phyloP scores from a whole-genome alignment of 1,140 invertebrate species.

The Eupristina koningsbergeri region DNA sequence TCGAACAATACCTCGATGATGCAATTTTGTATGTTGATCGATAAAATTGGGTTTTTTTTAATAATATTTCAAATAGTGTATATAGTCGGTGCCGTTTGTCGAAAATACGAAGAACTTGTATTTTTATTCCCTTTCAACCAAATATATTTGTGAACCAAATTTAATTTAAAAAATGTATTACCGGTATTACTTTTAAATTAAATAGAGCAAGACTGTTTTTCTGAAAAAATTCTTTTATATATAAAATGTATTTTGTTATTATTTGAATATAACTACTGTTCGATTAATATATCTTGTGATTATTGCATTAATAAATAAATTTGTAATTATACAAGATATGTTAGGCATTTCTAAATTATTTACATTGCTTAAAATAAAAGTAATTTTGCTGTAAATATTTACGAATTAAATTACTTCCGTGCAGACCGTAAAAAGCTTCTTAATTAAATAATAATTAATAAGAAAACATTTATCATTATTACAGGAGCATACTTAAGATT shows the following conservation, averaged over 20 bases:
- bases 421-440: conserved; percentile 55
- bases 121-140: no score
- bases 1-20: no score
- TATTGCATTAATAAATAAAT: not conserved
- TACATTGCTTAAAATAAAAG: not conserved
- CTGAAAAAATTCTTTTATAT: not conserved
- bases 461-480: not conserved
- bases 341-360: not conserved
- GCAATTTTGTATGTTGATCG: no score
- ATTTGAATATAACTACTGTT: not conserved
- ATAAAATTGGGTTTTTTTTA: no score
- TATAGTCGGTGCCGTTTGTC: no score
- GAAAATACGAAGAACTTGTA: no score
- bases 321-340: not conserved
- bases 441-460: conserved; percentile 13
- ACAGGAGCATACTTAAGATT: not conserved
- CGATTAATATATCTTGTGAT: not conserved
- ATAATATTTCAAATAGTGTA: no score
- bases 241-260: not conserved
- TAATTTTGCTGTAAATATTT: not conserved
- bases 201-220: not conserved
- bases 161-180: no score
- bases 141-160: no score
- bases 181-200: no score
- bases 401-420: not conserved